Conservation (phyloP, 1,140 invertebrate species). For the Drosophila simulans region DNA sequence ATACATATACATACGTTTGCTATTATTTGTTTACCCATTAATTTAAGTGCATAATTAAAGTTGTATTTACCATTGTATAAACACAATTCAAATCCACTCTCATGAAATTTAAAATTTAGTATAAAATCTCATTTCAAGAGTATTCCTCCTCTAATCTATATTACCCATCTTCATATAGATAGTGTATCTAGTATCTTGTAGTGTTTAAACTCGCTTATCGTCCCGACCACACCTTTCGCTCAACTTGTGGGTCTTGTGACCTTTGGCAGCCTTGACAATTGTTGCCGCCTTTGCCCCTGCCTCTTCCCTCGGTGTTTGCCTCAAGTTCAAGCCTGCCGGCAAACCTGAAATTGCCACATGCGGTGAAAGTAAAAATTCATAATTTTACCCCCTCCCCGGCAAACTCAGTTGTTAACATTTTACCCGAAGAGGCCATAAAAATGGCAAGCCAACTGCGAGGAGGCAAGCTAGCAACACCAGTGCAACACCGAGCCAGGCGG, state of each 20-base stretch:
- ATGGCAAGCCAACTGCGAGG: slow-evolving; percentile 65
- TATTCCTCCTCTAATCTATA: background rate
- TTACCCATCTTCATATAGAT: background rate
- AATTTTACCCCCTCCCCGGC: slow-evolving; percentile 57
- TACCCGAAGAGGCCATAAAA: slow-evolving; percentile 74
- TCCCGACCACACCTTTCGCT: slow-evolving; percentile 63
- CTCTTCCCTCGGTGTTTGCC: slow-evolving; percentile 31
- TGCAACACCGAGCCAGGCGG: slow-evolving; percentile 12
- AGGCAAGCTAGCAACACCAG: slow-evolving; percentile 11
- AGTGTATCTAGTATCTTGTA: slow-evolving; percentile 1
- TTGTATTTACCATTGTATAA: background rate
- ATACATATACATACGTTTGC: too few species aligned
- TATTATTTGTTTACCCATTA: too few species aligned
- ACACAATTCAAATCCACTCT: background rate
- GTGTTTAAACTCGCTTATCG: slow-evolving; percentile 33
- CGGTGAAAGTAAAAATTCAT: slow-evolving; percentile 84
- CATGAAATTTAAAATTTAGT: background rate
- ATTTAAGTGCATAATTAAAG: background rate
- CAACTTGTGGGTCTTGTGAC: slow-evolving; percentile 40
- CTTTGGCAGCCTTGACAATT: slow-evolving; percentile 77
- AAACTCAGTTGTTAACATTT: slow-evolving; percentile 51
- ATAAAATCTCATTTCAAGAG: background rate
- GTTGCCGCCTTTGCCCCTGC: slow-evolving; percentile 34
- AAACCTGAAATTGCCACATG: slow-evolving; percentile 68
- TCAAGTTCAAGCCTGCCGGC: slow-evolving; percentile 64